Conservation (phyloP, 1,140 invertebrate species). For the Elymnias hypermnestra region DNA sequence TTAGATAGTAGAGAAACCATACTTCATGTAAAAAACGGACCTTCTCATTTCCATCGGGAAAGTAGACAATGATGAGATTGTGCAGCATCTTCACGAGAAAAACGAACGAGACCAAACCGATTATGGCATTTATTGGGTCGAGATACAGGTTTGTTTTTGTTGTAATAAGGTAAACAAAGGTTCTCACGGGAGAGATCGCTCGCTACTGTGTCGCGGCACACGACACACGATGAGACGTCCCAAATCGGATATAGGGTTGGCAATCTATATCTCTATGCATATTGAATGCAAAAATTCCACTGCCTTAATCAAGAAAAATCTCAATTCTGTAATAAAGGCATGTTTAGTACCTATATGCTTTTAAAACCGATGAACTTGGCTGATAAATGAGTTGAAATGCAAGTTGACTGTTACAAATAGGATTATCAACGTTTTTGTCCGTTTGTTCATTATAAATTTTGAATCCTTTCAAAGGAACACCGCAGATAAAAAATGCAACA, state of each 20-base stretch:
- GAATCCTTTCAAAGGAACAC: too few species aligned
- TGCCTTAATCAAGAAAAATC: not conserved
- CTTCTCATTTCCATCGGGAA: constrained; percentile 32
- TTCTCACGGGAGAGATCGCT: constrained; percentile 20
- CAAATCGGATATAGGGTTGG: constrained; percentile 5
- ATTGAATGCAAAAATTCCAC: not conserved
- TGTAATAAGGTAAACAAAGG: constrained; percentile 2
- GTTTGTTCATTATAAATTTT: too few species aligned
- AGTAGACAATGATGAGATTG: constrained; percentile 49
- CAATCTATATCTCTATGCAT: too few species aligned
- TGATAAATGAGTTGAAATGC: too few species aligned
- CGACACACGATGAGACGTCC: not conserved
- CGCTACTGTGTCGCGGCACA: constrained; percentile 6
- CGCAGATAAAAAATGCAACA: too few species aligned
- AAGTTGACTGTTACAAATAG: too few species aligned
- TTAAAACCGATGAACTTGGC: too few species aligned
- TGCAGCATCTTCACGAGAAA: constrained; percentile 30
- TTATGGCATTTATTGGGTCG: constrained; percentile 22
- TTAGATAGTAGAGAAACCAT: too few species aligned
- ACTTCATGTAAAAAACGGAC: constrained; percentile 18
- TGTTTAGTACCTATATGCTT: too few species aligned
- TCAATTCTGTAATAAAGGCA: too few species aligned
- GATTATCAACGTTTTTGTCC: too few species aligned
- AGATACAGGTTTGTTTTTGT: constrained; percentile 11
- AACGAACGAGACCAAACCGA: constrained; percentile 14